These are phyloP conservation scores for Butorides virescens DNA, from an alignment of 2,113 vertebrate genomes.

Conservation along the genomic window DNA sequence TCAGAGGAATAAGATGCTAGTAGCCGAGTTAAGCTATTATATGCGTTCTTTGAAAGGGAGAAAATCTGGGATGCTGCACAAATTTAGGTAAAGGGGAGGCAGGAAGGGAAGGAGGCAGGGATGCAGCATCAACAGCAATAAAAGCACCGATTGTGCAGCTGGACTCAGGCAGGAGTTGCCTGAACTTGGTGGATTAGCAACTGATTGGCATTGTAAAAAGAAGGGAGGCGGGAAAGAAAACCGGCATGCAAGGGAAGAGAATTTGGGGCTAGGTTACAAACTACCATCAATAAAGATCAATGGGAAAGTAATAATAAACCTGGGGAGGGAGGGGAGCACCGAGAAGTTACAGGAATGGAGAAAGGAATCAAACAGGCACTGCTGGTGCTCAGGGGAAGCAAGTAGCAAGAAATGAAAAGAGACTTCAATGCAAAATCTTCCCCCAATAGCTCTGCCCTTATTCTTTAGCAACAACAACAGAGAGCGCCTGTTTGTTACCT, in stretches of 20 bases:
- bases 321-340: neutral
- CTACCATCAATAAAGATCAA: neutral
- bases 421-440: constrained; percentile 10
- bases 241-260: neutral
- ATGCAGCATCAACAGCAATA: constrained; percentile 43
- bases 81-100: neutral
- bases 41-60: neutral
- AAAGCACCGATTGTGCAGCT: constrained; percentile 50
- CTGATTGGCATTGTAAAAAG: neutral
- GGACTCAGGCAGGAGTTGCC: constrained; percentile 39
- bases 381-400: neutral
- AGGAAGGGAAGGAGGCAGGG: neutral
- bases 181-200: constrained; percentile 44
- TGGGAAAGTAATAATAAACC: neutral
- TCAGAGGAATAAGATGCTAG: neutral
- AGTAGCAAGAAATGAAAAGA: constrained; percentile 12
- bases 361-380: constrained; percentile 46
- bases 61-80: neutral
- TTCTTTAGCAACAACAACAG: constrained; percentile 56
- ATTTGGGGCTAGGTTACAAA: neutral
- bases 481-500: constrained; percentile 30
- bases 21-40: neutral
- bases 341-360: constrained; percentile 28
- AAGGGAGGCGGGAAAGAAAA: neutral
- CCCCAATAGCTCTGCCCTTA: constrained; percentile 46